Conservation (phyloP, 2,113 vertebrate species). For the Pollimyrus isidori region DNA sequence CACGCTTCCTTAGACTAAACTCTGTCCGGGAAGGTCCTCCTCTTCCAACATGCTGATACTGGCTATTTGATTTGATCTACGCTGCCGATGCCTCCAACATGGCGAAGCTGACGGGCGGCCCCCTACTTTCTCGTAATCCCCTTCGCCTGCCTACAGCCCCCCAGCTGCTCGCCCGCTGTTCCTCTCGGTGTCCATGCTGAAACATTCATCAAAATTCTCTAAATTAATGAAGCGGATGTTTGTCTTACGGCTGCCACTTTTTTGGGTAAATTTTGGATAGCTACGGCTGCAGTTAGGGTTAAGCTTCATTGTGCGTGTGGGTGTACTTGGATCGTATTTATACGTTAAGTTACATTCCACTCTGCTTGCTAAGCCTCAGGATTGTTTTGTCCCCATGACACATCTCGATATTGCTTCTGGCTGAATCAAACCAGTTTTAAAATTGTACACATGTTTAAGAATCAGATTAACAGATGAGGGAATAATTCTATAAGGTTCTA, state of each 20-base stretch:
- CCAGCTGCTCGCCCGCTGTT: not conserved
- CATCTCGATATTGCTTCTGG: not conserved
- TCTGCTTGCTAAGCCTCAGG: not conserved
- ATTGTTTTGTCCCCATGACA: not conserved
- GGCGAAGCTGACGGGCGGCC: not conserved
- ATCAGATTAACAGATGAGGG: not conserved
- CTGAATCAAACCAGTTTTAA: not conserved
- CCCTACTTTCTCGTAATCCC: not conserved
- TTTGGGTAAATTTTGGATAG: not conserved
- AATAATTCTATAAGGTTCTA: too few relatives aligned
- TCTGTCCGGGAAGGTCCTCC: not conserved
- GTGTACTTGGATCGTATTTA: not conserved
- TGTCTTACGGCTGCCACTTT: not conserved
- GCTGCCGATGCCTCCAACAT: not conserved
- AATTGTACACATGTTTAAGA: not conserved
- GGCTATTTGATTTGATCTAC: not conserved
- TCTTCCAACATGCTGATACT: not conserved
- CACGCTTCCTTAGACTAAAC: not conserved
- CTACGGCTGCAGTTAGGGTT: not conserved
- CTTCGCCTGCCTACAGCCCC: not conserved
- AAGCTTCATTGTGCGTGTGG: not conserved
- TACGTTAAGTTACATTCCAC: not conserved
- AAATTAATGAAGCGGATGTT: not conserved
- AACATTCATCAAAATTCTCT: not conserved
- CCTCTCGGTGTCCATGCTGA: not conserved